These are phyloP conservation scores for Neomonachus schauinslandi DNA, from an alignment of 2,113 vertebrate genomes.

Conservation along the genomic window DNA sequence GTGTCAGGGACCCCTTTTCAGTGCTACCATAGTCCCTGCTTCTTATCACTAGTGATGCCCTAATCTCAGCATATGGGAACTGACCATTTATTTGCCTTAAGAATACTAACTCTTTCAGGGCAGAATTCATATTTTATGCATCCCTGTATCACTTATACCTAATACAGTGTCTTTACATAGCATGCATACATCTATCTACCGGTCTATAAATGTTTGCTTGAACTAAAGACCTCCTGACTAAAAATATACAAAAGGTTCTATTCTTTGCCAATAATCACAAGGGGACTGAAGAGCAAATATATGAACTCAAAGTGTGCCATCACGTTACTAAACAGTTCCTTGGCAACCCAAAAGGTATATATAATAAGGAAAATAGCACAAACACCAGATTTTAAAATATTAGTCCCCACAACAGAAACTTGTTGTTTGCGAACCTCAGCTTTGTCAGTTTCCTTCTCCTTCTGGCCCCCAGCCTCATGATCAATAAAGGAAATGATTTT, in stretches of 20 bases:
- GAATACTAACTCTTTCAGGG: not conserved
- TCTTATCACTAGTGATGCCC: not conserved
- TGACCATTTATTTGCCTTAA: not conserved
- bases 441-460: slow-evolving; percentile 15
- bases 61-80: not conserved
- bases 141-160: not conserved
- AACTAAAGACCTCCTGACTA: not conserved
- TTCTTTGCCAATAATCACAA: slow-evolving; percentile 52
- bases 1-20: not conserved
- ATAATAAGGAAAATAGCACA: slow-evolving; percentile 55
- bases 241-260: not conserved
- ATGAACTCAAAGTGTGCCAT: slow-evolving; percentile 52
- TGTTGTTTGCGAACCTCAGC: slow-evolving; percentile 45
- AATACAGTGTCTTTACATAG: not conserved
- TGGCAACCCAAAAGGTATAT: slow-evolving; percentile 9
- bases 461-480: not conserved
- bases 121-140: slow-evolving; percentile 5
- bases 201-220: slow-evolving; percentile 14
- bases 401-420: slow-evolving; percentile 5
- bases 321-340: slow-evolving; percentile 49
- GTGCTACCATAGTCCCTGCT: not conserved
- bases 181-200: not conserved
- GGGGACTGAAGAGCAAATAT: not conserved
- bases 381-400: slow-evolving; percentile 67
- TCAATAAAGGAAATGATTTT: not conserved